Evolutionary conservation across 1,140 invertebrate species (phyloP).

Genomic region (Leptestheria dahalacensis): DNA sequence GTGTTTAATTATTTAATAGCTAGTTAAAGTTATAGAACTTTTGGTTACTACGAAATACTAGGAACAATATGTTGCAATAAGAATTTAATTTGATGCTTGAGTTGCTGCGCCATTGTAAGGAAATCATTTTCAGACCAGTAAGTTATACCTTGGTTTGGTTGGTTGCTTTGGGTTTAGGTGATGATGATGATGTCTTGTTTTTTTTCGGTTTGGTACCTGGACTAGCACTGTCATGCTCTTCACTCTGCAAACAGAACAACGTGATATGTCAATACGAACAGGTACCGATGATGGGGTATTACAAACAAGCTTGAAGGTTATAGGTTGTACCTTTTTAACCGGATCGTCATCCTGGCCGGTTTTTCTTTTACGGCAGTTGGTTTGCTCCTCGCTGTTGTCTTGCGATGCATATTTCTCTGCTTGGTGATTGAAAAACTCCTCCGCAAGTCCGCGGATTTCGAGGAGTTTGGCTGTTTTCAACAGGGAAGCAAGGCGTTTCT

Average conservation of each 20-base stretch:
- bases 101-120: too few species aligned
- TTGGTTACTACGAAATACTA: too few species aligned
- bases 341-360: neutral
- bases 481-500: conserved; percentile 1
- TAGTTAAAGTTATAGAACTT: too few species aligned
- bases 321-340: neutral
- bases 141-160: neutral
- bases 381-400: neutral
- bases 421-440: neutral
- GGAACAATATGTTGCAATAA: too few species aligned
- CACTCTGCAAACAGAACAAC: neutral
- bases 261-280: neutral
- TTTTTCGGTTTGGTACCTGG: neutral
- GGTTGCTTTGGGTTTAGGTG: neutral
- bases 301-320: too few species aligned
- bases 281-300: neutral
- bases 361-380: neutral
- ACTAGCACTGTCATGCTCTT: neutral
- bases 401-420: neutral
- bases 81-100: too few species aligned
- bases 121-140: neutral
- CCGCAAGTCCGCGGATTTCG: conserved; percentile 11
- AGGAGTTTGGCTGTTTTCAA: conserved; percentile 10
- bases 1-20: too few species aligned
- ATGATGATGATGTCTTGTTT: neutral